A percentile compares a stretch with the other conserved stretches of the same genome.
These are phyloP conservation scores for Egretta garzetta DNA, from an alignment of 2,113 vertebrate genomes.

Conservation along the genomic window DNA sequence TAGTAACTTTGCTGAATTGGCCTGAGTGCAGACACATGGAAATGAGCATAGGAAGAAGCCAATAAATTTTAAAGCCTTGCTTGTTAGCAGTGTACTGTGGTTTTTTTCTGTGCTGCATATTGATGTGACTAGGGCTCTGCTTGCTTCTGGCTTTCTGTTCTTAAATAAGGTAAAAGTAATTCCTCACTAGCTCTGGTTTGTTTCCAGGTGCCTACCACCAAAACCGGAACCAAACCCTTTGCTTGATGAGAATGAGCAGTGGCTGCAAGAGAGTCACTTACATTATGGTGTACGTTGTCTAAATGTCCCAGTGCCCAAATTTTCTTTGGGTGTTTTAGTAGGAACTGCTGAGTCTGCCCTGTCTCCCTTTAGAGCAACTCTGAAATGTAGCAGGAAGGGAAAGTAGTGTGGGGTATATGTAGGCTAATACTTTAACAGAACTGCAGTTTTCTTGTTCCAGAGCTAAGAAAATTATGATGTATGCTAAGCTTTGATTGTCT, in stretches of 20 bases:
- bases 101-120: background rate
- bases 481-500: background rate
- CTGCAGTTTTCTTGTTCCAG: background rate
- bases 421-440: background rate
- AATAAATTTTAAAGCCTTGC: background rate
- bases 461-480: background rate
- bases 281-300: background rate
- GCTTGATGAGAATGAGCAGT: background rate
- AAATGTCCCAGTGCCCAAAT: background rate
- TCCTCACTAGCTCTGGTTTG: background rate
- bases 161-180: background rate
- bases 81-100: background rate
- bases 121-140: background rate
- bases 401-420: background rate
- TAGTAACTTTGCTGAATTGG: background rate
- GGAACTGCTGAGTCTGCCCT: background rate
- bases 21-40: background rate
- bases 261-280: background rate
- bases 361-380: background rate
- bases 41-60: background rate
- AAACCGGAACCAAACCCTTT: background rate
- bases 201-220: background rate
- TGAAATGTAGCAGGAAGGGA: background rate
- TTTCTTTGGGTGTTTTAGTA: background rate
- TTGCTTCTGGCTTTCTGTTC: background rate